Percentiles rank a stretch among this genome's conserved stretches.
phyloP scores from a whole-genome alignment of 2,888 invertebrate species.

The Rotaria magnacalcarata region DNA sequence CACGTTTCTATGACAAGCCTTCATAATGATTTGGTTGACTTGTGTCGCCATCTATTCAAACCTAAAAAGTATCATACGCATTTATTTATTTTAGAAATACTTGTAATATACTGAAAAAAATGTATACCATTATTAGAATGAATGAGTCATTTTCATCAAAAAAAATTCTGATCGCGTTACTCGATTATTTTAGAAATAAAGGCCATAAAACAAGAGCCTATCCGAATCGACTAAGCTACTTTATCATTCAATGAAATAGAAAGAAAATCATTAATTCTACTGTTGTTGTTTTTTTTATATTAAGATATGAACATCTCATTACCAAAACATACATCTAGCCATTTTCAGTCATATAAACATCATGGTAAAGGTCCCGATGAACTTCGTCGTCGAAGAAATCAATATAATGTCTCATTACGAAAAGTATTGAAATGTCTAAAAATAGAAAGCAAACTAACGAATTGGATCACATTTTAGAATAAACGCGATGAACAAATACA shows the following conservation, averaged over 20 bases:
- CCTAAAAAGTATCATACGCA: neutral
- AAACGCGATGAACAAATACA: conserved; percentile 27
- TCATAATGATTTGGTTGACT: neutral
- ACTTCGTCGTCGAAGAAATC: conserved; percentile 40
- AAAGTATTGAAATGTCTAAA: neutral
- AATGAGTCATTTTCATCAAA: neutral
- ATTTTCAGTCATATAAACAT: conserved; percentile 25
- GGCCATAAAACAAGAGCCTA: neutral
- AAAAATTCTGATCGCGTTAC: neutral
- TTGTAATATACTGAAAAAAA: neutral
- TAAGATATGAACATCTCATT: neutral
- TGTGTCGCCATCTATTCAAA: neutral
- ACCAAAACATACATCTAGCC: neutral
- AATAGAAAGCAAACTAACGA: neutral
- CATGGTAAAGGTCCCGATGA: neutral
- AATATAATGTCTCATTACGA: conserved; percentile 37
- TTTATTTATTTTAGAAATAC: neutral
- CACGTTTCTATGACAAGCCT: neutral
- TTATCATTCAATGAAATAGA: neutral
- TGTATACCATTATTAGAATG: neutral
- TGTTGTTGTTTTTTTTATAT: neutral
- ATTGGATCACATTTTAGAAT: neutral
- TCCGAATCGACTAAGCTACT: neutral
- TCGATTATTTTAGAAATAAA: neutral
- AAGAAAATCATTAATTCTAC: neutral